Conservation (phyloP, 2,113 vertebrate species). For the Chunga burmeisteri region DNA sequence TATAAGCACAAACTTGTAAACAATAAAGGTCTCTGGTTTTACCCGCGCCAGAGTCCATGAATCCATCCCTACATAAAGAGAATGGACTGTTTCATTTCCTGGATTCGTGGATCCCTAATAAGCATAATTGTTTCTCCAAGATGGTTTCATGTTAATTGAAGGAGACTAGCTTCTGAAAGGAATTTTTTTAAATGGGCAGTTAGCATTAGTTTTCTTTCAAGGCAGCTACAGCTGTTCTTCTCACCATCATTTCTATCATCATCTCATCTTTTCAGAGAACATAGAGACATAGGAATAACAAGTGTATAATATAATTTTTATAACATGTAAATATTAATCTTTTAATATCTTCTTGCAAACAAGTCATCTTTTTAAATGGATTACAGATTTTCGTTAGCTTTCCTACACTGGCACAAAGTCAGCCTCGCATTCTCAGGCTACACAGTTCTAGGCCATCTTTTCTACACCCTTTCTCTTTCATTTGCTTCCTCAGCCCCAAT, state of each 20-base stretch:
- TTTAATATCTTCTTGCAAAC: background rate
- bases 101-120: conserved; percentile 34
- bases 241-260: background rate
- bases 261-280: background rate
- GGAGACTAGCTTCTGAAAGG: background rate
- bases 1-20: too few relatives aligned
- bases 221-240: background rate
- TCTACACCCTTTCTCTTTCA: background rate
- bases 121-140: conserved; percentile 14
- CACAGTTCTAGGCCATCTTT: background rate
- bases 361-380: background rate
- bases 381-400: background rate
- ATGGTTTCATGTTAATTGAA: conserved; percentile 11
- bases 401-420: background rate
- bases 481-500: background rate
- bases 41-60: too few relatives aligned
- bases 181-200: background rate
- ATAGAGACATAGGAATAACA: background rate
- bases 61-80: background rate
- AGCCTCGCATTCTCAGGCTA: background rate
- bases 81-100: conserved; percentile 47
- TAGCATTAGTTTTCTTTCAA: background rate
- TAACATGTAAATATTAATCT: background rate
- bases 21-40: too few relatives aligned
- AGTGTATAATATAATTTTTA: background rate